Percentiles rank a stretch among this genome's conserved stretches.
phyloP scores from a whole-genome alignment of 2,888 invertebrate species.

The Scaptomyza polygonia region DNA sequence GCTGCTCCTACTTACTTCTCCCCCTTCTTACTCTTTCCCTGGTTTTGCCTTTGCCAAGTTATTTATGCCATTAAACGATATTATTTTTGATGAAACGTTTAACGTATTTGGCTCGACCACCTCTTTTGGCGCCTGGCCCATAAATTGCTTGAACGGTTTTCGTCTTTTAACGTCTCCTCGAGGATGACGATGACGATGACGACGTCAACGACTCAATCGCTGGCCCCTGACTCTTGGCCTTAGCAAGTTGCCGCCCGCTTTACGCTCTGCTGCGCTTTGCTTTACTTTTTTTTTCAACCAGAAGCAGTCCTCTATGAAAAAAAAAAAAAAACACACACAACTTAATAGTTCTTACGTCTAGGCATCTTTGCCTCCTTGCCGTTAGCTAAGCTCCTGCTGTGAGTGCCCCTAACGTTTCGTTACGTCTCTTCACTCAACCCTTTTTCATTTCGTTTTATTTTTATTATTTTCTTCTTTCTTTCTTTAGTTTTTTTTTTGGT shows the following conservation, averaged over 20 bases:
- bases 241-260: slow-evolving; percentile 1
- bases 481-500: slow-evolving; percentile 4
- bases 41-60: slow-evolving; percentile 21
- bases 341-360: slow-evolving; percentile 31
- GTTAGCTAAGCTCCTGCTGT: background rate
- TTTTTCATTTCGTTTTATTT: background rate
- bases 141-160: slow-evolving; percentile 19
- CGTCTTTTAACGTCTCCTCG: slow-evolving; percentile 3
- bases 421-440: slow-evolving; percentile 11
- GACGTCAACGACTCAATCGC: slow-evolving; percentile 21
- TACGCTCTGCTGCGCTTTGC: slow-evolving; percentile 20
- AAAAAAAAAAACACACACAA: slow-evolving; percentile 1
- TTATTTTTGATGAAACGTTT: slow-evolving; percentile 50
- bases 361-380: background rate
- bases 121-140: background rate
- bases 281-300: too few relatives aligned
- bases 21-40: slow-evolving; percentile 1
- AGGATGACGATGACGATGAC: background rate
- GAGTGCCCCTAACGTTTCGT: background rate
- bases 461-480: too few relatives aligned
- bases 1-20: slow-evolving; percentile 16
- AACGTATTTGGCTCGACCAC: slow-evolving; percentile 22
- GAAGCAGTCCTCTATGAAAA: slow-evolving; percentile 8
- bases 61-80: slow-evolving; percentile 47
- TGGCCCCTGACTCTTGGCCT: background rate